Evolutionary conservation across 2,888 invertebrate genomes (phyloP), one percentile per base, ranked within the genome.

Genomic region (Hetaerina titia): DNA sequence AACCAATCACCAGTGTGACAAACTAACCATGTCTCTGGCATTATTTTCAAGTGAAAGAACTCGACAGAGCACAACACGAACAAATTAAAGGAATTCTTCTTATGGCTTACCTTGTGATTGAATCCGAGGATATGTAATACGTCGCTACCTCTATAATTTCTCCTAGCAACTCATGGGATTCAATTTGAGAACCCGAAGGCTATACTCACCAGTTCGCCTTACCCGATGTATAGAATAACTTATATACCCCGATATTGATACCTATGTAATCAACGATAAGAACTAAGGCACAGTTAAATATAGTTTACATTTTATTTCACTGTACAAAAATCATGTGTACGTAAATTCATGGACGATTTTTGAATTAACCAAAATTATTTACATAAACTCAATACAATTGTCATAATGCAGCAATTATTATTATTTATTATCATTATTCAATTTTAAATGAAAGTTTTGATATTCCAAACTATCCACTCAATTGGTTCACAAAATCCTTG

Each of bases 301-400:
- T 92, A 92, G 92, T 92, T 92, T 74, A 92, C 92, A 92, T 92
- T 92, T 92, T 92, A 92, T 92, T 92, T 92, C 92, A 92, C 92
- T 92, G 92, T 92, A 92, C 92, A 92, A 92, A 92, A 92, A 92
- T 92, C 92, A 92, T 64, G 92, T 92, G 92, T 92, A 92, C 92
- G 92, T 74, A 92, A 81, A 45, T 92, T 69, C 69, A 69, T 92
- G 92, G 92, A 92, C 92, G 92, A 92, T 69, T 92, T 92, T 92
- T 69, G 92, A 92, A 92, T 92, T 19, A 92, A 92, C 69, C 92
- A 92, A 92, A 56, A 92, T 92, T 92, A 92, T 92, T 92, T 92
- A 92, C 92, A 92, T 56, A 69, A 69, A 92, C 69, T 64, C 69
- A 64, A 92, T 92, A 92, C 92, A 92, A 57, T 92, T 92, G 69